Base-by-base conservation (phyloP, 2,113 vertebrate genomes). In the Philantomba maxwellii region DNA sequence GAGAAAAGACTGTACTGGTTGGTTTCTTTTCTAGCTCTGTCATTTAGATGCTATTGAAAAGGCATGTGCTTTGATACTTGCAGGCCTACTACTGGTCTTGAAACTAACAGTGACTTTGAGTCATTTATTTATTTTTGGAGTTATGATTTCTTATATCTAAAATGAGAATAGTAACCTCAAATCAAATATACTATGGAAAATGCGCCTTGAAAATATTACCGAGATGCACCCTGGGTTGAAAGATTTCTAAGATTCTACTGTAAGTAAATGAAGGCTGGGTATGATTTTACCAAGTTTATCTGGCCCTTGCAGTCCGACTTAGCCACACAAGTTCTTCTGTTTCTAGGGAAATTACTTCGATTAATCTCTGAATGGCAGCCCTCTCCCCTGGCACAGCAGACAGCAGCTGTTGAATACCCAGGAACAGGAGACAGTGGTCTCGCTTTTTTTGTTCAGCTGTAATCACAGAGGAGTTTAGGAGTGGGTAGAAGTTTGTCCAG, bases 401-500 rank as follows among this genome's bases (percentile, higher is more conserved):
- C 25, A 83, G 17, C 91, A 96, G 95, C 93, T 93, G 89, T 77
- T 91, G 16, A 57, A 6, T 60, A 23, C 19, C 33, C 75, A 11
- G 60, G 53, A 70, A 57, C 23, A 94, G 78, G 80, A 91, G 96
- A 84, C 49, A 36, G n/a, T 7, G 15, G 62, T 83, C 45, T 93
- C n/a, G 26, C 39, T 33, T 49, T 80, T 70, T 93, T 92, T 89
- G 75, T 95, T 92, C 51, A 87, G 13, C 62, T 82, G n/a, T 85
- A 97, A 96, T 97, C 85, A 90, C 84, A 73, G 70, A 90, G 91
- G 81, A 89, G 39, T 93, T 78, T 3, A 73, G 21, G 66, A 28
- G 36, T 91, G 88, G 87, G 51, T 80, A 96, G 85, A 91, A 55
- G 77, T 78, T 88, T 95, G 95, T 93, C 97, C 66, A 94, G 66